A percentile compares a stretch with the other conserved stretches of the same genome.
These are phyloP conservation scores for Tamias sibiricus DNA, from an alignment of 2,113 vertebrate species.

Conservation along the genomic window DNA sequence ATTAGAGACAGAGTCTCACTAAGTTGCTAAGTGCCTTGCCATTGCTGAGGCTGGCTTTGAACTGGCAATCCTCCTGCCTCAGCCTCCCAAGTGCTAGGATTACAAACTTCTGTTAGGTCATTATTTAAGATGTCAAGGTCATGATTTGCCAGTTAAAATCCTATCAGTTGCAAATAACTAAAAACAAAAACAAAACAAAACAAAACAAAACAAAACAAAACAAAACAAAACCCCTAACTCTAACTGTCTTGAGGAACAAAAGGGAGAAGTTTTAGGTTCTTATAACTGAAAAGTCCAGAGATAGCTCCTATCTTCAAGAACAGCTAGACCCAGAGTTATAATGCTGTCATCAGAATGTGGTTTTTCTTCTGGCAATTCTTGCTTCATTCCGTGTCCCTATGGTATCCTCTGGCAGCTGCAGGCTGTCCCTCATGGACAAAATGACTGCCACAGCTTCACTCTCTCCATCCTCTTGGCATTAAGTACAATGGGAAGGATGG, in stretches of 20 bases:
- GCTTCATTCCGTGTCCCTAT: neutral
- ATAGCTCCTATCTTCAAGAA: neutral
- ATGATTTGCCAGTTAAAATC: neutral
- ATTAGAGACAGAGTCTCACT: too few species aligned
- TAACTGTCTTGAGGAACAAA: neutral
- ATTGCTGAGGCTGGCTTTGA: too few species aligned
- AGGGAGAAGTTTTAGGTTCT: neutral
- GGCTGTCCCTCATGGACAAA: neutral
- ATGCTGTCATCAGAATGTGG: neutral
- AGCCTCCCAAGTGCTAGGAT: too few species aligned
- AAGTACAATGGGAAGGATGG: neutral
- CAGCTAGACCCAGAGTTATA: neutral
- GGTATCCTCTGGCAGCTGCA: neutral
- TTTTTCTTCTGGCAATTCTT: neutral
- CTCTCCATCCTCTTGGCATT: neutral
- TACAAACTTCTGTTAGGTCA: neutral
- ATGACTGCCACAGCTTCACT: neutral
- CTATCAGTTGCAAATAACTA: neutral
- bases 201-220: neutral
- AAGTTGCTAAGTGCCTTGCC: too few species aligned
- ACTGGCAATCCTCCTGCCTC: too few species aligned
- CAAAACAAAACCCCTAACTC: neutral
- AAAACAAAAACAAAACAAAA: neutral
- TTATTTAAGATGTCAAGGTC: neutral
- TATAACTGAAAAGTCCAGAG: neutral